These are phyloP conservation scores for Aselliscus stoliczkanus DNA, from an alignment of 2,797 vertebrate species.

Conservation along the genomic window DNA sequence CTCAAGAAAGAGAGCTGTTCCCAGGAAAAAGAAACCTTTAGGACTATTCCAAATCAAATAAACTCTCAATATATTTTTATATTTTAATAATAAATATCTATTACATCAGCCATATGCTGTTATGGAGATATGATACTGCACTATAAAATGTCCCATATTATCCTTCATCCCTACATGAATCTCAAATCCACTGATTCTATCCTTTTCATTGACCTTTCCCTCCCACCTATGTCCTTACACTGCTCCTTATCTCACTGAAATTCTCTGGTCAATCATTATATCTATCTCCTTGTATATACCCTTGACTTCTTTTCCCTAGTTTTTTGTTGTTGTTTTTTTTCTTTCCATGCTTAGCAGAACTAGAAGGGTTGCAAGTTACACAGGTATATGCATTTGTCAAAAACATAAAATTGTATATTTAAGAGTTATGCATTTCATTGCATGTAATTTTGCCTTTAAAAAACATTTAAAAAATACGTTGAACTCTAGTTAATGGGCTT, in stretches of 20 bases:
- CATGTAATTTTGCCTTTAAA: neutral
- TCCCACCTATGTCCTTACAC: neutral
- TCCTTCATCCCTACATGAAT: neutral
- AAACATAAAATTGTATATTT: neutral
- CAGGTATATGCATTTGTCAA: neutral
- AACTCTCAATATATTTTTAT: neutral
- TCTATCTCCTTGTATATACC: neutral
- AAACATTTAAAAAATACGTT: neutral
- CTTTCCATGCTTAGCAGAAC: neutral
- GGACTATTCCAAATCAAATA: neutral
- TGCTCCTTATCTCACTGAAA: neutral
- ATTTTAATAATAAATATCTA: neutral
- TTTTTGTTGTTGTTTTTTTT: neutral
- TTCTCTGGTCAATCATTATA: neutral
- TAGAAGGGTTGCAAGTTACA: neutral
- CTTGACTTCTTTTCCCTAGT: neutral
- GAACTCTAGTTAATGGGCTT: neutral
- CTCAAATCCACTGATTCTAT: neutral
- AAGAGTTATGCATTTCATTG: neutral
- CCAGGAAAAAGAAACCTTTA: neutral
- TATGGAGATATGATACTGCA: neutral
- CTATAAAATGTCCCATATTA: neutral
- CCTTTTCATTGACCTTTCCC: neutral
- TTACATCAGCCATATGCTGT: neutral
- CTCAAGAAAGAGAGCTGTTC: neutral